These are phyloP conservation scores for Chiloscyllium plagiosum DNA, from an alignment of 2,113 vertebrate genomes.

Conservation along the genomic window DNA sequence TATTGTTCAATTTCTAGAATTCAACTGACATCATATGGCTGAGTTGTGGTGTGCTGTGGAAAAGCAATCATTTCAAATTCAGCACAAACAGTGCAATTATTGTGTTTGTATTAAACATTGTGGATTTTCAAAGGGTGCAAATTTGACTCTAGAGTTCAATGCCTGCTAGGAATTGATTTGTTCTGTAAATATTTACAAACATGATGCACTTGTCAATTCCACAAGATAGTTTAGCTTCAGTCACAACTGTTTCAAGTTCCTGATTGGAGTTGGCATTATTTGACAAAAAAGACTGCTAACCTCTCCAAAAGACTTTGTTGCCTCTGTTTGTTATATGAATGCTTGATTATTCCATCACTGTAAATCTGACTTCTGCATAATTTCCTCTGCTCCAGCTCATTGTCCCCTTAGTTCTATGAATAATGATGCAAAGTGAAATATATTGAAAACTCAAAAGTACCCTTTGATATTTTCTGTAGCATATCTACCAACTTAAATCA, in stretches of 20 bases:
- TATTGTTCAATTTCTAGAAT: background rate
- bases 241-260: background rate
- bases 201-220: background rate
- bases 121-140: background rate
- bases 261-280: background rate
- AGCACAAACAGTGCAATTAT: background rate
- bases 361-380: background rate
- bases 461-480: background rate
- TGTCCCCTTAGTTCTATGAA: background rate
- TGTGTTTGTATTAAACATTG: background rate
- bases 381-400: background rate
- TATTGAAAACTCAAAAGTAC: background rate
- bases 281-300: background rate
- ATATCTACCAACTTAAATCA: background rate
- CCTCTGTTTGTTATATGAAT: background rate
- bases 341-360: background rate
- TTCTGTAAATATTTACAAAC: background rate
- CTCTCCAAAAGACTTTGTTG: background rate
- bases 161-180: background rate
- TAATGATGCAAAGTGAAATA: background rate
- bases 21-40: background rate
- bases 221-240: background rate
- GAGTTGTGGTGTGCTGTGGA: background rate
- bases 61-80: background rate
- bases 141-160: background rate